These are phyloP conservation scores for Patella ulyssiponensis DNA, from an alignment of 2,888 invertebrate species.

Conservation along the genomic window DNA sequence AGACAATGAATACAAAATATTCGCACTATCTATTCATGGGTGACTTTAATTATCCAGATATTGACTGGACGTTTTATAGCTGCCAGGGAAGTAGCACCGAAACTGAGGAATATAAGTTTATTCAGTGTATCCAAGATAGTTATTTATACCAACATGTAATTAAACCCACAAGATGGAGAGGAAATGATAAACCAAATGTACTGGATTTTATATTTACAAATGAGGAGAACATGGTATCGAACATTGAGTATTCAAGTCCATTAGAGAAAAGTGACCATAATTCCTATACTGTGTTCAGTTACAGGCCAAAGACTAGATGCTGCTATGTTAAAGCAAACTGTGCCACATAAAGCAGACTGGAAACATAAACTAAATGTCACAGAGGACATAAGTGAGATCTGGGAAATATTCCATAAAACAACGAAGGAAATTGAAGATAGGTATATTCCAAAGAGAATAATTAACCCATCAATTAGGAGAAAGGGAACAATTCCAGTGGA, in stretches of 20 bases:
- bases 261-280: too few species aligned
- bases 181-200: constrained; percentile 14
- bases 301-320: too few species aligned
- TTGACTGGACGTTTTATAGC: constrained; percentile 15
- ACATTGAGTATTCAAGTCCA: too few species aligned
- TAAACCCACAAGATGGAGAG: constrained; percentile 28
- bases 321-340: too few species aligned
- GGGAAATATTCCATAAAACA: background rate
- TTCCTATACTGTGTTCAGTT: too few species aligned
- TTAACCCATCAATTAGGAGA: background rate
- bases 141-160: constrained; percentile 19
- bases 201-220: constrained; percentile 20
- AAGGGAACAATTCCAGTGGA: too few species aligned
- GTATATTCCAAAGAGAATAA: constrained; percentile 14
- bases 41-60: constrained; percentile 26
- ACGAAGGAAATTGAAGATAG: constrained; percentile 15
- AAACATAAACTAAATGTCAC: too few species aligned
- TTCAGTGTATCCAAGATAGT: constrained; percentile 17
- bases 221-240: background rate
- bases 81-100: constrained; percentile 10
- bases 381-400: background rate
- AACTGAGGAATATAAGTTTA: constrained; percentile 19
- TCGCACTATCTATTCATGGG: constrained; percentile 6
- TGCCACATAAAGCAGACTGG: too few species aligned
- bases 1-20: background rate